Base-by-base conservation (phyloP, 1,140 invertebrate genomes). In the Bathynomus jamesi region DNA sequence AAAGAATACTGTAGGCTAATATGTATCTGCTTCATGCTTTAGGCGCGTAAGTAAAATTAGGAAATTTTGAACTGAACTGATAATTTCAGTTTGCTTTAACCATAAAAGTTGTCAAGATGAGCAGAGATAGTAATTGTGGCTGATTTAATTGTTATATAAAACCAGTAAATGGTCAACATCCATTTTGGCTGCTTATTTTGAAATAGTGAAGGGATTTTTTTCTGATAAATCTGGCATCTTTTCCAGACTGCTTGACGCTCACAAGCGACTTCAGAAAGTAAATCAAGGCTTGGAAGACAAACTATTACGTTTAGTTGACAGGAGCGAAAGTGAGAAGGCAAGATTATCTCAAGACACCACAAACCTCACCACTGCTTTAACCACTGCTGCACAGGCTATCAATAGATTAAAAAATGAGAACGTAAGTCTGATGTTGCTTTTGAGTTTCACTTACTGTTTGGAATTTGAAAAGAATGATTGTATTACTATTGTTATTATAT, bases 251-350 rank as follows among this genome's bases (percentile, higher is more conserved):
- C 89, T 92, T 82, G 95, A 97, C 81, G 94, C 93, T 70, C 93
- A 97, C 80, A 94, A 94, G 81, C 89, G 93, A 79, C 88, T 98
- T 40, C 94, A 97, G 82, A 95, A 92, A 83, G 89, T 97, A 28
- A 98, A 98, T 83, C 94, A 97, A 84, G 91, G 90, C 78, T 85
- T 98, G 75, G 95, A 98, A 84, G 95, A 98, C 81, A 97, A 97
- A 81, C 83, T 98, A 64, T 84, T 98, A 63, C 92, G 90, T 83
- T 88, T 97, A 80, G 95, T 96, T 21, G 93, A 96, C 83, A 89
- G 92, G 80, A 94, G 91, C 85, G 93, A 96, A 82, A 90, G 89
- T 72, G 94, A 98, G 80, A 95, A 96, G 82, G 89, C 87, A 79
- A 87, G 88, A 76, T 85, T 97, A 72, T 93, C 92, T 8, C 89